Base-by-base conservation (phyloP, 2,888 invertebrate genomes). In the Phyllotreta striolata region DNA sequence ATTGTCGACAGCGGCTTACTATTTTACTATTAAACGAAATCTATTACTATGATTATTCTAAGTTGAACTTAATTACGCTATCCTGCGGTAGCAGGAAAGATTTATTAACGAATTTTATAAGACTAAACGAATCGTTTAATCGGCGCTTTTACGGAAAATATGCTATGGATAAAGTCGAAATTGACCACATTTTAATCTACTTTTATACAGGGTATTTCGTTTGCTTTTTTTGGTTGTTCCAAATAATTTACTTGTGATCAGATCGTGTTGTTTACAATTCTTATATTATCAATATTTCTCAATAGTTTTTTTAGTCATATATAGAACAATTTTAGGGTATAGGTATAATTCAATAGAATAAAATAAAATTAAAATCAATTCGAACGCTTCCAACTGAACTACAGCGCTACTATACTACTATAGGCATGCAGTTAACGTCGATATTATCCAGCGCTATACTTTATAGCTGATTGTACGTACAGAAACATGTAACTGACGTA, bases 31-130 rank as follows among this genome's bases (percentile, higher is more conserved):
- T 66, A 56, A 55, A 57, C 38, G 64, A 62, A 66, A 68, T 63
- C 44, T 68, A 68, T 64, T 54, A 62, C 55, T 65, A 35, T 44
- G 66, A 67, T 68, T 66, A 70, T 67, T 66, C 55, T 65, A 65
- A 70, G 65, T 67, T 60, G 69, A 66, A 67, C 68, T 70, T 72
- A 71, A 73, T 73, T 71, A 68, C 62, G 37, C 41, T 52, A 35
- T 52, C 60, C 37, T 51, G 59, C 51, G 43, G 49, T 24, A 49
- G 49, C 39, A 44, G 37, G 52, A 9, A 13, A 60, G 60, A 60
- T 60, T 60, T 60, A 60, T 60, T 52, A 37, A 35, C 43, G 43
- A 52, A 43, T 24, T 52, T 52, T 52, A 60, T 13, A 35, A 12
- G 41, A 41, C 44, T 10, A 44, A 52, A 14, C 12, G 14, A 52